Evolutionary conservation across 2,888 invertebrate genomes (phyloP).

Genomic region (Mechanitis mazaeus): DNA sequence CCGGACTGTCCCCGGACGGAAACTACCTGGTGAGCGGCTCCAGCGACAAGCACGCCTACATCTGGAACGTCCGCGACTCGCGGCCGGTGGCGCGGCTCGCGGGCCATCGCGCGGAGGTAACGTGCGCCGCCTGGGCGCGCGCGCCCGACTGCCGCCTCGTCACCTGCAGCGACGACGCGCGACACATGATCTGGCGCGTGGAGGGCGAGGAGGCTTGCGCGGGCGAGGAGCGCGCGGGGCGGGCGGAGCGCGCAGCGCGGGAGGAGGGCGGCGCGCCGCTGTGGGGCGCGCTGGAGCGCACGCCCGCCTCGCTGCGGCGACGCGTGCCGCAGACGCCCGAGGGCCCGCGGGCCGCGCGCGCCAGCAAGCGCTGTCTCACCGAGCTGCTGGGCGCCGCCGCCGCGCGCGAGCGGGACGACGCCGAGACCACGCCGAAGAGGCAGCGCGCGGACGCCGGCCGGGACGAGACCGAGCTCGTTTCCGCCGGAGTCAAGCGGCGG

Average conservation of each 20-base stretch:
- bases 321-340: conserved; percentile 36
- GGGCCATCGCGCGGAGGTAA: conserved; percentile 91
- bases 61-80: conserved; percentile 84
- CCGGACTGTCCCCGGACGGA: conserved; percentile 87
- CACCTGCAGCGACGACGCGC: conserved; percentile 90
- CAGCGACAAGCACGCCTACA: conserved; percentile 89
- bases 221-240: conserved; percentile 52
- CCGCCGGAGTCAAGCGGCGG: conserved; percentile 50
- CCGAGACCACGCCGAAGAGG: conserved; percentile 40
- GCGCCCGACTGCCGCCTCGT: conserved; percentile 79
- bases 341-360: conserved; percentile 39
- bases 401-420: conserved; percentile 41
- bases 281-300: conserved; percentile 58
- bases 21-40: conserved; percentile 91
- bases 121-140: conserved; percentile 87
- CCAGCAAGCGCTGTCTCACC: conserved; percentile 59
- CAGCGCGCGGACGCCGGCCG: conserved; percentile 30
- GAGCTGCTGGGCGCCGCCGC: conserved; percentile 57
- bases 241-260: conserved; percentile 37
- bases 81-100: conserved; percentile 81
- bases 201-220: conserved; percentile 67
- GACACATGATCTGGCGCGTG: conserved; percentile 85
- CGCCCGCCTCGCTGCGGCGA: conserved; percentile 71
- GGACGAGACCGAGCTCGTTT: conserved; percentile 32
- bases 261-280: conserved; percentile 39